Conservation (phyloP, 2,797 vertebrate species). For the Schizopygopsis pylzovi region DNA sequence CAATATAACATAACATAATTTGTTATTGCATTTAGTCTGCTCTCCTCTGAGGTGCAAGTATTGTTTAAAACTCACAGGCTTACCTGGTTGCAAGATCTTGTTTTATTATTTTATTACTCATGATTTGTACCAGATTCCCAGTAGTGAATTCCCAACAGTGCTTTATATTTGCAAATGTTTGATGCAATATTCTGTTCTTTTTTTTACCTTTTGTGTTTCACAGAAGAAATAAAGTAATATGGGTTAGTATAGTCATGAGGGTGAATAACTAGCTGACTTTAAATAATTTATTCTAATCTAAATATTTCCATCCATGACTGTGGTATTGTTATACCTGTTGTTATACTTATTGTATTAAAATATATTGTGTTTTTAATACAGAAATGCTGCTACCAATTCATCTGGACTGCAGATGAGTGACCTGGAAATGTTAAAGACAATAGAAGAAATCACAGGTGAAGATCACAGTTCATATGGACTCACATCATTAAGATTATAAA, state of each 20-base stretch:
- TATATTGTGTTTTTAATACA: slow-evolving; percentile 50
- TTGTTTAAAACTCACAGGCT: neutral
- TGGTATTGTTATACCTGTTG: neutral
- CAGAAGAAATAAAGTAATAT: neutral
- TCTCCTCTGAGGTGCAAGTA: neutral
- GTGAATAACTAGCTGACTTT: neutral
- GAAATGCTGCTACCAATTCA: slow-evolving; percentile 77
- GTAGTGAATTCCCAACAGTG: neutral
- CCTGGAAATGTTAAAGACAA: slow-evolving; percentile 81
- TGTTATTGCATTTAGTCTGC: neutral
- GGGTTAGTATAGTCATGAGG: neutral
- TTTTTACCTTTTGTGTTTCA: neutral
- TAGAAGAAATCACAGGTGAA: slow-evolving; percentile 94
- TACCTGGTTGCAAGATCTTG: neutral
- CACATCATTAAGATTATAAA: neutral
- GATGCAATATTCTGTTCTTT: neutral
- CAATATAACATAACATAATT: neutral
- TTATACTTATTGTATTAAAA: neutral
- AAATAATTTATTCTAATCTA: neutral
- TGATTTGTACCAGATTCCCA: neutral
- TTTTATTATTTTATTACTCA: slow-evolving; percentile 6
- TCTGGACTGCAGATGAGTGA: slow-evolving; percentile 80
- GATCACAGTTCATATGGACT: neutral
- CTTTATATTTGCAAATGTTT: neutral
- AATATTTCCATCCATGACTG: neutral